A percentile compares a stretch with the other conserved stretches of the same genome.
Conservation (phyloP, 2,888 invertebrate genomes). For the Drosophila antonietae region DNA sequence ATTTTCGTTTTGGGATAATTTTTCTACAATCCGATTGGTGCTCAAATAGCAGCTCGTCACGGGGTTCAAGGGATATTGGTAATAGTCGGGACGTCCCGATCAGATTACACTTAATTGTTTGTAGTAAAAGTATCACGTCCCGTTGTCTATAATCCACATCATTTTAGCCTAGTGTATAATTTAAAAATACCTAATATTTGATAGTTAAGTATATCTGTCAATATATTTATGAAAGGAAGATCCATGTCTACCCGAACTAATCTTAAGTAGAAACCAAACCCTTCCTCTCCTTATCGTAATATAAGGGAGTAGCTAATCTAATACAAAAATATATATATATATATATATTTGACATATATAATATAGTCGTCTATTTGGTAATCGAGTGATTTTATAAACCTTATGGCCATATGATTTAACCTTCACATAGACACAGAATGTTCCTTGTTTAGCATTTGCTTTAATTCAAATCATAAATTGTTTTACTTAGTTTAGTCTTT, state of each 20-base stretch:
- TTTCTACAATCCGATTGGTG: neutral
- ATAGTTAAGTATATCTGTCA: slow-evolving; percentile 21
- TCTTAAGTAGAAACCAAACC: slow-evolving; percentile 23
- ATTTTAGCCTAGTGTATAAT: slow-evolving; percentile 39
- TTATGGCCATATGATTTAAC: slow-evolving; percentile 43
- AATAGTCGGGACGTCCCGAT: neutral
- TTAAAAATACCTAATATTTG: slow-evolving; percentile 14
- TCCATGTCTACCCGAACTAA: slow-evolving; percentile 28
- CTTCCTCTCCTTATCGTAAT: neutral
- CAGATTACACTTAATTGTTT: neutral
- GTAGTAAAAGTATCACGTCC: slow-evolving; percentile 4
- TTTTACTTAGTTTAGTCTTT: slow-evolving; percentile 9
- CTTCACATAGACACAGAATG: slow-evolving; percentile 41
- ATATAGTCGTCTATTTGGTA: slow-evolving; percentile 29
- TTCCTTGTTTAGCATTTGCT: slow-evolving; percentile 64
- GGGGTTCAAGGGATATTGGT: neutral
- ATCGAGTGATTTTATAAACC: slow-evolving; percentile 38
- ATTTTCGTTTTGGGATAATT: neutral
- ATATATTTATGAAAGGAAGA: slow-evolving; percentile 30
- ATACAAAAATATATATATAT: slow-evolving; percentile 17
- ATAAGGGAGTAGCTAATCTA: slow-evolving; percentile 34
- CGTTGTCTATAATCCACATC: slow-evolving; percentile 46
- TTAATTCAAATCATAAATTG: slow-evolving; percentile 29
- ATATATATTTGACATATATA: slow-evolving; percentile 15
- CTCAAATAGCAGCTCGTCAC: neutral